Percentiles rank a stretch among this genome's conserved stretches.
These are phyloP conservation scores for Aphelinus atriplicis DNA, from an alignment of 1,140 invertebrate species.

Conservation along the genomic window DNA sequence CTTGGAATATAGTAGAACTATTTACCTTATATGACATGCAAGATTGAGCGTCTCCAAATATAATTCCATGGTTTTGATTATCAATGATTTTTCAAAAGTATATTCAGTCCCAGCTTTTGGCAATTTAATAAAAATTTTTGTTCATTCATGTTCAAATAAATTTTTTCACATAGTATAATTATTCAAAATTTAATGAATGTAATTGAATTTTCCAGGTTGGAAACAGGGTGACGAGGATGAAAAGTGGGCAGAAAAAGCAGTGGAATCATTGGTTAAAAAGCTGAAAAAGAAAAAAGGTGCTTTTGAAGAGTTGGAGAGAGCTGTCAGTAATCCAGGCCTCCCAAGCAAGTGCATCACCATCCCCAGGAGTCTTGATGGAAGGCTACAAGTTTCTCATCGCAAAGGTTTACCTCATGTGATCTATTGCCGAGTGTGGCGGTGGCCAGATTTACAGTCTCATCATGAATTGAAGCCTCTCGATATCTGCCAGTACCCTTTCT, in stretches of 20 bases:
- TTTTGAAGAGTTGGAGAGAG: constrained; percentile 94
- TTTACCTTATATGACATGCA: background rate
- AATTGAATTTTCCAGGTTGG: constrained; percentile 84
- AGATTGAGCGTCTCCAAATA: background rate
- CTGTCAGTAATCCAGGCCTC: constrained; percentile 91
- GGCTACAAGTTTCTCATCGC: constrained; percentile 93
- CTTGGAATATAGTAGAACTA: too few relatives aligned
- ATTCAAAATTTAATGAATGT: background rate
- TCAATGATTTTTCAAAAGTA: too few relatives aligned
- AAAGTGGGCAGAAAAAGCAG: constrained; percentile 99
- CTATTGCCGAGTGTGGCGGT: constrained; percentile 97
- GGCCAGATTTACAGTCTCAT: constrained; percentile 97
- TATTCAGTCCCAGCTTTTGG: too few relatives aligned
- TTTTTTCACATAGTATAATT: background rate
- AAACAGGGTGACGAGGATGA: constrained; percentile 98
- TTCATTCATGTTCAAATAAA: background rate
- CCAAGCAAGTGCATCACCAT: constrained; percentile 98
- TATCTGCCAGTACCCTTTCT: constrained; percentile 93
- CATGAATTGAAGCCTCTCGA: constrained; percentile 96
- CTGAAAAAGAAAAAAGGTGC: constrained; percentile 95
- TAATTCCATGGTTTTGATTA: too few relatives aligned
- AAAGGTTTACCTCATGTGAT: constrained; percentile 98
- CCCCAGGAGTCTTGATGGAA: constrained; percentile 93
- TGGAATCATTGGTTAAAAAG: constrained; percentile 98
- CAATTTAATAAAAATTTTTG: constrained; percentile 2